Percentiles rank a stretch among this genome's conserved stretches.
These are phyloP conservation scores for Andrena minutula DNA, from an alignment of 2,888 invertebrate species.

Conservation along the genomic window DNA sequence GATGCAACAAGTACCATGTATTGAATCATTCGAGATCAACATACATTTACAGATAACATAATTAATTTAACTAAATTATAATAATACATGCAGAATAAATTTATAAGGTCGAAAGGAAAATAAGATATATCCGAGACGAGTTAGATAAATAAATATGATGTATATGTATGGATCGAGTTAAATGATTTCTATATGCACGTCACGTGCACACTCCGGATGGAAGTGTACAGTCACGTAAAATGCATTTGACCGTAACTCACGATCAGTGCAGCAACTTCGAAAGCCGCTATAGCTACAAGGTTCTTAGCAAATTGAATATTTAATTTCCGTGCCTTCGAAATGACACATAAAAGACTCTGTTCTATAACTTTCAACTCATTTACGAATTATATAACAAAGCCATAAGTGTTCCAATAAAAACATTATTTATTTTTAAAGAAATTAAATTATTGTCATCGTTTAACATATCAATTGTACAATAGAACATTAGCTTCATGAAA, in stretches of 20 bases:
- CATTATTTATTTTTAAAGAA: not conserved
- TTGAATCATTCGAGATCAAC: not conserved
- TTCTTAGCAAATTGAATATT: conserved; percentile 30
- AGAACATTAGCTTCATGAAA: not conserved
- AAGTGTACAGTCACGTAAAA: conserved; percentile 70
- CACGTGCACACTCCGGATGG: conserved; percentile 73
- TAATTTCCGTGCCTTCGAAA: not conserved
- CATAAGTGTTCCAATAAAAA: not conserved
- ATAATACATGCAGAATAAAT: no score
- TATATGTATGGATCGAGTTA: conserved; percentile 24
- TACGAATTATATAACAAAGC: not conserved
- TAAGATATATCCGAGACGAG: not conserved
- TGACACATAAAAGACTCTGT: not conserved
- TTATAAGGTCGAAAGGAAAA: not conserved
- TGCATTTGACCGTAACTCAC: conserved; percentile 59
- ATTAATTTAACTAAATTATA: no score
- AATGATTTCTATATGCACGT: conserved; percentile 56
- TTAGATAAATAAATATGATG: conserved; percentile 17
- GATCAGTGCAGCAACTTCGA: conserved; percentile 32
- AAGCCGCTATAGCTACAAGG: conserved; percentile 10
- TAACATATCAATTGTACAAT: not conserved
- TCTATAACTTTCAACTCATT: not conserved
- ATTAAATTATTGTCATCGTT: not conserved
- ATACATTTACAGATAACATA: not conserved
- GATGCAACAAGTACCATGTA: no score